Evolutionary conservation across 2,888 invertebrate genomes (phyloP), one percentile per base, ranked within the genome.

Genomic region (Phyllotreta striolata): DNA sequence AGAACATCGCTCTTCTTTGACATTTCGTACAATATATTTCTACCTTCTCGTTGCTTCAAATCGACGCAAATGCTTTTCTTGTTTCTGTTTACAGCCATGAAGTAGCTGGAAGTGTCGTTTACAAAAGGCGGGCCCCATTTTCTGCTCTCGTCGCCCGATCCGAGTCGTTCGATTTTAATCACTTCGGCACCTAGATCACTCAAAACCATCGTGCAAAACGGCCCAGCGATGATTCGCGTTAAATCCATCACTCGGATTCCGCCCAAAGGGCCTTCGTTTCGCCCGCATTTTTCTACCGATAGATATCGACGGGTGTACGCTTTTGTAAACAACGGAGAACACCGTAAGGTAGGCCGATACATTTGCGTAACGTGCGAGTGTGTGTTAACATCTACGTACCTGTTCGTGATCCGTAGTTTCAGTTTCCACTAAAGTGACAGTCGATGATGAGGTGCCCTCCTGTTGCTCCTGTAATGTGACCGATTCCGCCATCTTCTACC

Each of bases 121-220:
- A 89, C 77, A 77, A 92, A 96, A 0, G 98, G 98, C 0, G 98
- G 98, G 0, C 95, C 96, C 96, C 97, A 98, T 66, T 89, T 88
- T 55, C 98, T 85, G 0, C 94, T 88, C 75, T 98, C 97, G 79
- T 98, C 98, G 0, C 93, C 94, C 1, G 83, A 82, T 0, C 85
- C 89, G 0, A 95, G 91, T 71, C 89, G 88, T 79, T 98, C 98
- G 41, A 98, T 88, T 86, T 98, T 97, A 52, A 95, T 89, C 0
- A 98, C 86, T 77, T 96, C 94, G 0, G 97, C 97, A 0, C 97
- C 97, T 64, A 96, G 83, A 83, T 98, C 97, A 1, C 93, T 92
- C 14, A 98, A 83, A 59, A 95, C 87, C 96, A 96, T 96, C 0
- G 96, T 92, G 79, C 96, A 96, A 78, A 91, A 93, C 0, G 98